Percentiles rank a stretch among this genome's conserved stretches.
phyloP scores from a whole-genome alignment of 1,140 invertebrate genomes.

The Carposina sasakii region DNA sequence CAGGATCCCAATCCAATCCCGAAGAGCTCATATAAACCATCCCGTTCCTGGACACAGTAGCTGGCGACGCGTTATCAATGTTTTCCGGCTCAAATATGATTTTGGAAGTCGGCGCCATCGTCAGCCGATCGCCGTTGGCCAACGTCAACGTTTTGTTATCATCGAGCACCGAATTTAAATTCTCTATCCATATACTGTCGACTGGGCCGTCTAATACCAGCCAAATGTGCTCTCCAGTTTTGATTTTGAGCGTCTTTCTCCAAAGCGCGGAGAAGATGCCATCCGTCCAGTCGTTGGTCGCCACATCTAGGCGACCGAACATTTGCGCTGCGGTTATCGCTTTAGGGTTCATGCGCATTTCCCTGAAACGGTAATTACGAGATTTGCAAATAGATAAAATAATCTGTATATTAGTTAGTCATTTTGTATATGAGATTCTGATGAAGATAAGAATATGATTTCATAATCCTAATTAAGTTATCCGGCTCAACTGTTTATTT shows the following conservation, averaged over 20 bases:
- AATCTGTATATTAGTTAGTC: too few relatives aligned
- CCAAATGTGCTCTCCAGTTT: conserved; percentile 92
- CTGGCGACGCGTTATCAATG: conserved; percentile 96
- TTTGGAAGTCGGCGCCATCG: conserved; percentile 94
- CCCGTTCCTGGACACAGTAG: conserved; percentile 95
- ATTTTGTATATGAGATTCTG: too few relatives aligned
- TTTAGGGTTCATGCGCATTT: conserved; percentile 99
- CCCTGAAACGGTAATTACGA: conserved; percentile 74
- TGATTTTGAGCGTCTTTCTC: conserved; percentile 93
- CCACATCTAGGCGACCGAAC: conserved; percentile 96
- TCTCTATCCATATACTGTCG: conserved; percentile 98
- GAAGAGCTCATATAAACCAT: conserved; percentile 99
- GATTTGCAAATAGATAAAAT: too few relatives aligned
- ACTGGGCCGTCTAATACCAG: conserved; percentile 95
- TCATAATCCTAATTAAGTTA: too few relatives aligned
- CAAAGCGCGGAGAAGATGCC: conserved; percentile 97
- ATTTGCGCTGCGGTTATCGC: conserved; percentile 97
- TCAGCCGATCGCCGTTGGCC: conserved; percentile 94
- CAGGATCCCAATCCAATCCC: conserved; percentile 91
- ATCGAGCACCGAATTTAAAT: conserved; percentile 95
- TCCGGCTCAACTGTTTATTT: too few relatives aligned
- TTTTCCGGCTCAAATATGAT: conserved; percentile 98
- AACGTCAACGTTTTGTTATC: conserved; percentile 95
- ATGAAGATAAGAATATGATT: too few relatives aligned
- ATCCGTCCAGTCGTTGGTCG: conserved; percentile 98